phyloP scores from a whole-genome alignment of 2,113 vertebrate species.

The Columba janthina region DNA sequence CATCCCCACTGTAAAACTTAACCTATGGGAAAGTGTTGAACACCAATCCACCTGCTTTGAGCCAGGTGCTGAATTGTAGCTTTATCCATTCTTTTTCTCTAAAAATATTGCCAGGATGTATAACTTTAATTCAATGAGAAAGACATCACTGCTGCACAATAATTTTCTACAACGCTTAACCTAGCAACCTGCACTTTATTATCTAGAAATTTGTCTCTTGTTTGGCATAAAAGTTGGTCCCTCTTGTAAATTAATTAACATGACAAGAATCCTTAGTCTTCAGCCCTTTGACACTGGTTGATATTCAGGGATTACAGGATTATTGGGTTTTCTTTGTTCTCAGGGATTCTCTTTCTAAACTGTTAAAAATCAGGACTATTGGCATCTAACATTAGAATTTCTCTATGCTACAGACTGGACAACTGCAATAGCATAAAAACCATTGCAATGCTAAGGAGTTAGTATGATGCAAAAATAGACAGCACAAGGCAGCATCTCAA shows the following conservation, averaged over 20 bases:
- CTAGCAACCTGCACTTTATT: not conserved
- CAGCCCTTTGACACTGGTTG: not conserved
- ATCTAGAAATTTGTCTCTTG: not conserved
- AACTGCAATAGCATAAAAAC: not conserved
- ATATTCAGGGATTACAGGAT: constrained; percentile 13
- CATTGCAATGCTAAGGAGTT: not conserved
- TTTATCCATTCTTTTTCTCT: not conserved
- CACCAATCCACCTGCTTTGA: not conserved
- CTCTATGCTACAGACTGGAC: not conserved
- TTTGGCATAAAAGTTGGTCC: not conserved
- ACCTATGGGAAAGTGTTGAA: not conserved
- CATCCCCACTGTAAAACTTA: not conserved
- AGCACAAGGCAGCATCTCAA: not conserved
- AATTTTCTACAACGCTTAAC: not conserved
- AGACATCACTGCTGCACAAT: not conserved
- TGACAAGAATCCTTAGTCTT: not conserved
- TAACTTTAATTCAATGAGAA: not conserved
- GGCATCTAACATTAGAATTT: not conserved
- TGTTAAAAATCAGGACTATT: not conserved
- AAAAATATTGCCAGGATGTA: not conserved
- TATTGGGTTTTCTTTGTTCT: constrained; percentile 1
- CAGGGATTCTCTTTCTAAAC: not conserved
- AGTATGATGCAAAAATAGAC: not conserved
- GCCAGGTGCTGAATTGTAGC: not conserved
- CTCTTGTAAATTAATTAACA: constrained; percentile 9